Evolutionary conservation across 1,140 invertebrate genomes (phyloP).

Genomic region (Orchesella cincta): DNA sequence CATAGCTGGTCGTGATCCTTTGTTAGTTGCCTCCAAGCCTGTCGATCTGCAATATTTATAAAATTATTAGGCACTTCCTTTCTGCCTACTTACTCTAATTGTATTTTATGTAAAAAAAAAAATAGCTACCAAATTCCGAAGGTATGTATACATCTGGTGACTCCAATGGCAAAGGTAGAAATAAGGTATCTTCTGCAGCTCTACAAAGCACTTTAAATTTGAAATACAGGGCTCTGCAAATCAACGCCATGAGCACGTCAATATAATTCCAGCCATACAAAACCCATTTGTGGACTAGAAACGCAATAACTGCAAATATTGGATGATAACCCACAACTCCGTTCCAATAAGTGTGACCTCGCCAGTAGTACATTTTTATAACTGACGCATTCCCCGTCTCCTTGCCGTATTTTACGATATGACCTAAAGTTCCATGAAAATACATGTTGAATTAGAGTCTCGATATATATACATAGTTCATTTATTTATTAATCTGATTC

Average conservation of each 20-base stretch:
- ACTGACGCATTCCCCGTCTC: background rate
- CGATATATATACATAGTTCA: no score
- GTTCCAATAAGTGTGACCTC: conserved; percentile 30
- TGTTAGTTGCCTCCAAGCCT: conserved; percentile 25
- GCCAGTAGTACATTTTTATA: background rate
- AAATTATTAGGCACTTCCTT: background rate
- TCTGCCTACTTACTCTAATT: background rate
- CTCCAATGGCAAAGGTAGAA: background rate
- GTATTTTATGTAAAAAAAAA: background rate
- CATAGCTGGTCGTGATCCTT: conserved; percentile 32
- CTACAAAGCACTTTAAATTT: conserved; percentile 32
- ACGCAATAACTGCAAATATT: conserved; percentile 19
- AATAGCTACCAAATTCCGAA: background rate
- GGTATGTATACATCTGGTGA: background rate
- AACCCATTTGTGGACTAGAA: conserved; percentile 35
- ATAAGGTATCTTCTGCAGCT: background rate
- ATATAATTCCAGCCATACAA: conserved; percentile 43
- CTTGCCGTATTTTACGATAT: background rate
- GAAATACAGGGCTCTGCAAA: conserved; percentile 35
- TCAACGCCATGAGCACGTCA: conserved; percentile 32
- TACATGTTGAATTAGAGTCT: no score
- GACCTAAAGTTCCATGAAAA: no score
- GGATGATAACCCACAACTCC: conserved; percentile 27
- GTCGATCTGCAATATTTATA: conserved; percentile 15
- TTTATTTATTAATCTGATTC: no score